These are phyloP conservation scores for Characodon lateralis DNA, from an alignment of 2,797 vertebrate species.

Conservation along the genomic window DNA sequence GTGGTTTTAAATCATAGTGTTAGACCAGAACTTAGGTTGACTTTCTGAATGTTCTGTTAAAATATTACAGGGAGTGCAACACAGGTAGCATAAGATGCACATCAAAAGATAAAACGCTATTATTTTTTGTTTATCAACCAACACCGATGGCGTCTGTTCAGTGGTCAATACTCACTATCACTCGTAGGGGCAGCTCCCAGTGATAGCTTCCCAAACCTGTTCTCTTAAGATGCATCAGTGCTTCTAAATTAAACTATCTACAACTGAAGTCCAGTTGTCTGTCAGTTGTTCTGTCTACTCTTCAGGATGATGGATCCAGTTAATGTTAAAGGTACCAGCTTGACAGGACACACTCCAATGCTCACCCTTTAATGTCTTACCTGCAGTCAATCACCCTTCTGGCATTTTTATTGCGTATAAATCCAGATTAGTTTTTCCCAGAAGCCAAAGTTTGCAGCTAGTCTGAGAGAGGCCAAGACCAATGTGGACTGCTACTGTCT, in stretches of 20 bases:
- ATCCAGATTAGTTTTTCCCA: not conserved
- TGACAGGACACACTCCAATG: too few relatives aligned
- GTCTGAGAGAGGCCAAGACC: not conserved
- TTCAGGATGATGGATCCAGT: too few relatives aligned
- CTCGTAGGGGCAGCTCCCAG: not conserved
- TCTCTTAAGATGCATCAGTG: not conserved
- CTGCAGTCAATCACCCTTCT: not conserved
- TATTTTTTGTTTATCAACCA: not conserved
- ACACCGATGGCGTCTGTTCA: not conserved
- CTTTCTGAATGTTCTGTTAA: too few relatives aligned
- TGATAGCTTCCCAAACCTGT: not conserved
- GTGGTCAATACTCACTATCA: not conserved
- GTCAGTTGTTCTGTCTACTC: not conserved
- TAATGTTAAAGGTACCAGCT: too few relatives aligned
- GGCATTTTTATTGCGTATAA: not conserved
- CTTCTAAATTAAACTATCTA: not conserved
- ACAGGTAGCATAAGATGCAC: not conserved
- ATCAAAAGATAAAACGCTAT: not conserved
- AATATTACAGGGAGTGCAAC: not conserved
- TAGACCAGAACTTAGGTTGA: conserved; percentile 31
- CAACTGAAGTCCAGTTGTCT: not conserved
- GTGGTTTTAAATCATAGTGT: conserved; percentile 53
- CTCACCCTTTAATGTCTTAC: too few relatives aligned
- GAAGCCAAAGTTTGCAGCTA: not conserved
- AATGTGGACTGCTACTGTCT: not conserved